Conservation (phyloP, 2,888 invertebrate genomes). For the Ornithoptera alexandrae region DNA sequence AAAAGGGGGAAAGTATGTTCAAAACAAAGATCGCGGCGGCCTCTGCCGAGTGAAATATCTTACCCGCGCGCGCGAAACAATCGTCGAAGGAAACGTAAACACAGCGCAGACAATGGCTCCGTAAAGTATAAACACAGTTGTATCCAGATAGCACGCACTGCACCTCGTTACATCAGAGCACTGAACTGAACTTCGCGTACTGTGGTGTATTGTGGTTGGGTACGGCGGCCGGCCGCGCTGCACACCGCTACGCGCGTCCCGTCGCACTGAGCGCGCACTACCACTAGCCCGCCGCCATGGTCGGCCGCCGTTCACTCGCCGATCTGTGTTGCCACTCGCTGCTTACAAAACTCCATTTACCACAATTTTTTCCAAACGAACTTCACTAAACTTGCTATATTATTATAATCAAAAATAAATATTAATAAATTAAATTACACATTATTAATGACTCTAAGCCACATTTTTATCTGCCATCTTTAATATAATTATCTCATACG, state of each 20-base stretch:
- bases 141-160: constrained; percentile 24
- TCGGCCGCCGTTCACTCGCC: constrained; percentile 67
- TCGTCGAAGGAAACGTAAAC: constrained; percentile 53
- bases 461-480: too few relatives aligned
- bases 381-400: neutral
- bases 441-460: too few relatives aligned
- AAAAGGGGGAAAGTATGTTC: constrained; percentile 18
- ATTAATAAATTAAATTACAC: too few relatives aligned
- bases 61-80: constrained; percentile 38
- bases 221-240: constrained; percentile 1
- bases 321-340: constrained; percentile 49
- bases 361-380: neutral
- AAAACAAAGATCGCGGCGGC: constrained; percentile 22
- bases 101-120: constrained; percentile 50
- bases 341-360: constrained; percentile 14
- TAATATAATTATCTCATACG: too few relatives aligned
- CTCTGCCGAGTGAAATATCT: constrained; percentile 24
- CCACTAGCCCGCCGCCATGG: constrained; percentile 46
- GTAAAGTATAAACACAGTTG: constrained; percentile 25
- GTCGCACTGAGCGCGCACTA: constrained; percentile 34
- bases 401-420: too few relatives aligned
- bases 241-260: constrained; percentile 27
- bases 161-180: constrained; percentile 48
- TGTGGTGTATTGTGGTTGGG: neutral
- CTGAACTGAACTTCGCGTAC: constrained; percentile 48